phyloP scores from a whole-genome alignment of 1,140 invertebrate genomes.

The Oryzaephilus surinamensis region DNA sequence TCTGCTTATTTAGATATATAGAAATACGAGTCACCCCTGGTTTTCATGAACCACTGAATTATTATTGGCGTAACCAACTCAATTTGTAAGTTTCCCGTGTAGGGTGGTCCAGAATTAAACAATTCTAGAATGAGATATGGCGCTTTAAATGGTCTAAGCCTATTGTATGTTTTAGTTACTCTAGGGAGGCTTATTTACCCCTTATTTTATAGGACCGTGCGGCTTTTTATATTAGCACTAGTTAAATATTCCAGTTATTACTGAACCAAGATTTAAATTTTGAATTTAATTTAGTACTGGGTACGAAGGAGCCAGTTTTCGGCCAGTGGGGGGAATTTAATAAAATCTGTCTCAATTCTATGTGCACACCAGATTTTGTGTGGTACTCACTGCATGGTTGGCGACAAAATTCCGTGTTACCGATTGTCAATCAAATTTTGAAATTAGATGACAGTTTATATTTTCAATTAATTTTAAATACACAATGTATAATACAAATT shows the following conservation, averaged over 20 bases:
- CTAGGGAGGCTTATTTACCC: slow-evolving; percentile 16
- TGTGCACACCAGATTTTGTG: too few species aligned
- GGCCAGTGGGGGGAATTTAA: too few species aligned
- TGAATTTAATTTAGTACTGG: slow-evolving; percentile 14
- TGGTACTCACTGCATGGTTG: too few species aligned
- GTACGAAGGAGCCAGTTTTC: too few species aligned
- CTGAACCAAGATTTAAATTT: slow-evolving; percentile 13
- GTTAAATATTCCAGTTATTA: too few species aligned
- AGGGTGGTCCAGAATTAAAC: slow-evolving; percentile 17
- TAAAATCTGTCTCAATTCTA: too few species aligned
- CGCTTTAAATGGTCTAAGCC: slow-evolving; percentile 18
- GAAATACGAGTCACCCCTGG: slow-evolving; percentile 6
- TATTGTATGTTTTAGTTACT: slow-evolving; percentile 20
- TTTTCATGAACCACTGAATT: slow-evolving; percentile 6
- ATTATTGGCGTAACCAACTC: slow-evolving; percentile 20
- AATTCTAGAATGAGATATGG: slow-evolving; percentile 16
- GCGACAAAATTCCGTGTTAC: too few species aligned
- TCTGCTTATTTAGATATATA: too few species aligned
- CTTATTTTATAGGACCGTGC: slow-evolving; percentile 15
- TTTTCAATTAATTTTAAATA: too few species aligned
- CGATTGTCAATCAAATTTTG: too few species aligned
- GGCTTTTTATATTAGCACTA: slow-evolving; percentile 10
- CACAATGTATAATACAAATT: too few species aligned
- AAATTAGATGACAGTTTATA: too few species aligned
- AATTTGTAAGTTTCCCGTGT: slow-evolving; percentile 16